Base-by-base conservation (phyloP, 2,113 vertebrate species). In the Festucalex cinctus region DNA sequence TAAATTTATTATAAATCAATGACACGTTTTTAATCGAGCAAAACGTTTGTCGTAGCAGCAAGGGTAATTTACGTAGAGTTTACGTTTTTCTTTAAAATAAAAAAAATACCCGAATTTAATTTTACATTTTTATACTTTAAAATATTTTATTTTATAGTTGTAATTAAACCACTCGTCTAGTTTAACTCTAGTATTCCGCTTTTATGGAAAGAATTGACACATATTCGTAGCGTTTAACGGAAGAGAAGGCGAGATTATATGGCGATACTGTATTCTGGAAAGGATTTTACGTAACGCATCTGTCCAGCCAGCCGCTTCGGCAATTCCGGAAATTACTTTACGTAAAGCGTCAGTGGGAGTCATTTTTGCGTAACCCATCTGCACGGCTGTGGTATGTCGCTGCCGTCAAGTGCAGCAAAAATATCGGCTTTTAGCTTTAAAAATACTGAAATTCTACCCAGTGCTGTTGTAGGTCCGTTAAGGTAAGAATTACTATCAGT, bases 351-450 rank as follows among this genome's bases (percentile, higher is more conserved):
- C 37, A 14, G 82, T 72, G 61, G 77, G 82, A 85, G 71, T 61
- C 10, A 28, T 56, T 65, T 75, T 69, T 74, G 67, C 83, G 83
- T 70, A 75, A 82, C 80, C 83, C 90, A 90, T 87, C 90, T 90
- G 88, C 77, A 75, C 68, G 56, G 14, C 51, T 72, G 73, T 13
- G 71, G 64, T 68, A 74, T 63, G 57, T 36, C 56, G 36, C 6
- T 60, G 44, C 24, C 53, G 67, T 37, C 7, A 6, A 74, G 75
- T 77, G 32, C 59, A 43, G 14, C 19, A 36, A 6, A 24, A 41
- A 80, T 67, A 0, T n/a, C 17, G 5, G 12, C 9, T 53, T 14
- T 20, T 44, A 66, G 66, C 61, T 60, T 68, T 65, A 24, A 58
- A 9, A 43, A 17, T 32, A 9, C 13, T 24, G 0, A 20, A 12